Conservation (phyloP, 2,797 vertebrate species). For the Rhinatrema bivittatum region DNA sequence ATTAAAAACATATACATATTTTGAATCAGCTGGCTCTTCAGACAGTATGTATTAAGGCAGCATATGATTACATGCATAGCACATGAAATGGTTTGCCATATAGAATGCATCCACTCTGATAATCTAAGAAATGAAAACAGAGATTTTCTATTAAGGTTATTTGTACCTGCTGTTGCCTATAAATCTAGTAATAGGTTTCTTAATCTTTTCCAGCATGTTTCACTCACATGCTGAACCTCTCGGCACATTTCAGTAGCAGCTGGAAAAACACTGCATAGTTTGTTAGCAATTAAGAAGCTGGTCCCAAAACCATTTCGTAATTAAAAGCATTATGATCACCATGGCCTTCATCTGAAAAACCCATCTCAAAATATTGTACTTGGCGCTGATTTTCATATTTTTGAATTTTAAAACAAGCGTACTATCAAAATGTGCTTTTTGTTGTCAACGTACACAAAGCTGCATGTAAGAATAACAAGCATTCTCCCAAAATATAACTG, state of each 20-base stretch:
- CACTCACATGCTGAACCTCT: slow-evolving; percentile 27
- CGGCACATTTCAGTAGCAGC: slow-evolving; percentile 44
- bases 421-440: too few species aligned
- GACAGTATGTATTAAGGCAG: slow-evolving; percentile 25
- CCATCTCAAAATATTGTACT: too few species aligned
- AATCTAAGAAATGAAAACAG: slow-evolving; percentile 17
- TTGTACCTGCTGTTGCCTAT: slow-evolving; percentile 45
- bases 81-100: slow-evolving; percentile 26
- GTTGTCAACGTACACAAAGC: too few species aligned
- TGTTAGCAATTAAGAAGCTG: slow-evolving; percentile 51
- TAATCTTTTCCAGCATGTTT: slow-evolving; percentile 24
- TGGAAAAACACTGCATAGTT: slow-evolving; percentile 39
- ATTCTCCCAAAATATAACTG: too few species aligned
- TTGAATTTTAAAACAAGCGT: too few species aligned
- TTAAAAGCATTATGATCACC: too few species aligned
- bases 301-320: slow-evolving; percentile 46
- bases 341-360: too few species aligned
- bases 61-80: slow-evolving; percentile 11
- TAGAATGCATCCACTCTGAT: slow-evolving; percentile 16
- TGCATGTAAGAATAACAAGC: too few species aligned
- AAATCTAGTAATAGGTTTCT: slow-evolving; percentile 24
- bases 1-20: not conserved
- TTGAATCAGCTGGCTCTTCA: slow-evolving; percentile 12
- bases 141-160: slow-evolving; percentile 51
- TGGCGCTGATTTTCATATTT: too few species aligned